Evolutionary conservation across 2,888 invertebrate genomes (phyloP), one percentile per base, ranked within the genome.

Genomic region (Leptarthrus brevirostris): DNA sequence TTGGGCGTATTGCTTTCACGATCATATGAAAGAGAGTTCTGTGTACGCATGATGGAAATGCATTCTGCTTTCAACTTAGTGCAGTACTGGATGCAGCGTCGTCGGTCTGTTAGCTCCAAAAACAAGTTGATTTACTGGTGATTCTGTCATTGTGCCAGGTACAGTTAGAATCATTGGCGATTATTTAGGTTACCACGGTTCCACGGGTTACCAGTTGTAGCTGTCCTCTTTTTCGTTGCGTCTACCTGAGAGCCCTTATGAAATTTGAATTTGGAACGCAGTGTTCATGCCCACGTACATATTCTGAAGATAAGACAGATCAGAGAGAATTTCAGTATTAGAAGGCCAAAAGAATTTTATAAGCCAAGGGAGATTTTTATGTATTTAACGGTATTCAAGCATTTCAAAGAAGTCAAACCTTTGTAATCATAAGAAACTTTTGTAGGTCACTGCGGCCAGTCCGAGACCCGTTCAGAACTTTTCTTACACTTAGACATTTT

Each of bases 151-250:
- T 66, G 47, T 66, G 24, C 26, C 52, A 47, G 26, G 40, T 66
- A 66, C 47, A 36, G 64, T 47, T 66, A 47, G 61, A 66, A 66
- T 44, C 26, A 18, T 61, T 26, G 61, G 20, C 40, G 64, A 24
- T 24, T 66, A 66, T 66, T 66, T 66, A 26, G 64, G 64, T 66
- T 47, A 47, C 14, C 24, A 34, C 47, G 24, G 47, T 47, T 66
- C 26, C 64, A 66, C n/a, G n/a, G 20, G 58, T 58, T 12, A 16
- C 36, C 4, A 34, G 20, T n/a, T 58, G 47, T 22, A 14, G 12
- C 18, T 16, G 44, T 44, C 47, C 26, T 66, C n/a, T 22, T 64
- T 8, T 22, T 44, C 18, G 18, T 36, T 12, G 5, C 10, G 30
- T 8, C 8, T n/a, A n/a, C n/a, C n/a, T 24, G 18, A 30, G 22